A percentile compares a stretch with the other conserved stretches of the same genome.
phyloP scores from a whole-genome alignment of 2,113 vertebrate species.

The Cryptoleucopteryx plumbea region DNA sequence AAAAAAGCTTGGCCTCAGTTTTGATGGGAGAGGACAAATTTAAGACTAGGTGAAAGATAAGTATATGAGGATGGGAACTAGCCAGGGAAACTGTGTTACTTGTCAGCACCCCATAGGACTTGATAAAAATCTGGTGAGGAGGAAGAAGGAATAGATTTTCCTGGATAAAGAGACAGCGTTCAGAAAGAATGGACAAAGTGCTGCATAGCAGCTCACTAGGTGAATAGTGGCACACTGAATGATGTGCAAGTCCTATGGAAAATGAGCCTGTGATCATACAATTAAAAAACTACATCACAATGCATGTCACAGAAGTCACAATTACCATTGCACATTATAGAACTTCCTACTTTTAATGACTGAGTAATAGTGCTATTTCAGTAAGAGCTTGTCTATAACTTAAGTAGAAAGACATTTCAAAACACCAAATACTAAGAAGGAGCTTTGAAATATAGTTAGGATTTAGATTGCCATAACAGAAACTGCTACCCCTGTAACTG shows the following conservation, averaged over 20 bases:
- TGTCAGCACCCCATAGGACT: neutral
- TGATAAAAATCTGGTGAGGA: neutral
- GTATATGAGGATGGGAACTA: neutral
- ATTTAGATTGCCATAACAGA: neutral
- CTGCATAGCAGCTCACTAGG: neutral
- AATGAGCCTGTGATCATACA: neutral
- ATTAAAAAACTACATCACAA: neutral
- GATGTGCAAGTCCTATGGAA: neutral
- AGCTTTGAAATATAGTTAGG: neutral
- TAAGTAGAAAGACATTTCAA: neutral
- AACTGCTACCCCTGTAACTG: neutral
- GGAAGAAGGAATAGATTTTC: neutral
- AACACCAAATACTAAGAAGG: neutral
- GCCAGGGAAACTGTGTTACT: neutral
- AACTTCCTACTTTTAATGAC: neutral
- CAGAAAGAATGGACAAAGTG: neutral
- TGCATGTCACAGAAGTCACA: neutral
- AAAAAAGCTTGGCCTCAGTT: neutral
- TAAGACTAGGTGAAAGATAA: neutral
- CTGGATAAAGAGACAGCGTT: neutral
- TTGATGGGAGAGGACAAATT: neutral
- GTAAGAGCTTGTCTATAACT: neutral
- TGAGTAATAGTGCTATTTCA: neutral
- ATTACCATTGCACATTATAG: neutral
- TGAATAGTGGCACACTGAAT: neutral